Conservation (phyloP, 2,113 vertebrate species). For the Misgurnus mizolepis region DNA sequence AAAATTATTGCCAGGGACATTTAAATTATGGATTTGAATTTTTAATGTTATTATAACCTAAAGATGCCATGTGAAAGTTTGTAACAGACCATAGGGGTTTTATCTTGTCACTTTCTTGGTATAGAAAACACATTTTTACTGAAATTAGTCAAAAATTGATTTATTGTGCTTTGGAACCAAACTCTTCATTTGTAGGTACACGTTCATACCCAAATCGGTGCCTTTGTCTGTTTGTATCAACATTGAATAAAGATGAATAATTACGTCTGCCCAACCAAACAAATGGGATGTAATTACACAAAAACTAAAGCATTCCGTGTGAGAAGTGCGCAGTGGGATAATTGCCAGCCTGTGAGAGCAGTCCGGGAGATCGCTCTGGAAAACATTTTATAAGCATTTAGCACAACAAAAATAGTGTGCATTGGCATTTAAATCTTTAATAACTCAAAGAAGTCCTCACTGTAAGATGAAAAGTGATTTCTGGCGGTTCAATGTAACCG, state of each 20-base stretch:
- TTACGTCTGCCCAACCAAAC: background rate
- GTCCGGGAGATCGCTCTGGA: background rate
- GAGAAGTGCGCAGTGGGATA: background rate
- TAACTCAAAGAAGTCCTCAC: background rate
- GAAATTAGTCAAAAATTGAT: no score
- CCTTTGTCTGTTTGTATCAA: background rate
- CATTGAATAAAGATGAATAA: slow-evolving; percentile 1
- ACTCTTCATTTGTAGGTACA: no score
- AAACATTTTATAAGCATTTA: background rate
- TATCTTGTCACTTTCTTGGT: no score
- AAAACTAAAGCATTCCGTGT: slow-evolving; percentile 1
- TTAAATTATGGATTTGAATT: no score
- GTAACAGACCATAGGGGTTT: no score
- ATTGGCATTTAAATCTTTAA: background rate
- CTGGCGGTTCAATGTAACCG: background rate
- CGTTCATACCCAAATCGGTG: no score
- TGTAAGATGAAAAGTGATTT: slow-evolving; percentile 3
- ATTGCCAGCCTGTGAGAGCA: background rate
- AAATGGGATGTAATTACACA: background rate
- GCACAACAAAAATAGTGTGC: background rate
- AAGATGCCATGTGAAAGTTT: no score
- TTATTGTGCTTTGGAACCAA: no score
- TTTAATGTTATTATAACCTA: no score
- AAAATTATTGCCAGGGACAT: no score
- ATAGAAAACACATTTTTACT: no score